Percentiles rank a stretch among this genome's conserved stretches.
phyloP scores from a whole-genome alignment of 2,888 invertebrate genomes.

The Tenthredo scrophulariae region DNA sequence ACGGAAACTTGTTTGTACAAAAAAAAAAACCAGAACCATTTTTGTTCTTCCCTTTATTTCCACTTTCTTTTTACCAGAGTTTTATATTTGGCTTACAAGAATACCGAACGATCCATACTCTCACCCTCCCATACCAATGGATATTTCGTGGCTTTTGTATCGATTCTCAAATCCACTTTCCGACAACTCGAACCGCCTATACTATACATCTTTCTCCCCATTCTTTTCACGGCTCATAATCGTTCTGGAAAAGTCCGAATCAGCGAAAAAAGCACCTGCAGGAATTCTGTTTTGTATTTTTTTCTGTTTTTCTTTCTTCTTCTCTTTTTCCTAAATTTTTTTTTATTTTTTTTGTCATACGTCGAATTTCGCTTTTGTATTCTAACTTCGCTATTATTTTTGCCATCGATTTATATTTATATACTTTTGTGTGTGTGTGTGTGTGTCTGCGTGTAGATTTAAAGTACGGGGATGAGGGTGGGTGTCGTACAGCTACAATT shows the following conservation, averaged over 20 bases:
- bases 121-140: slow-evolving; percentile 17
- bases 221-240: slow-evolving; percentile 27
- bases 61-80: not conserved
- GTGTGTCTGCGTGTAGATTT: not conserved
- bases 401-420: not conserved
- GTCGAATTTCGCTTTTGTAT: not conserved
- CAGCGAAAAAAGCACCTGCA: not conserved
- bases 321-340: not conserved
- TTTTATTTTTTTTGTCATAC: not conserved
- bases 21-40: not conserved
- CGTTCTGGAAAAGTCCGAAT: not conserved
- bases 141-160: slow-evolving; percentile 36
- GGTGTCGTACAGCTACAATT: slow-evolving; percentile 61
- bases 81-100: slow-evolving; percentile 42
- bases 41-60: not conserved
- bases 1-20: not conserved
- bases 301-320: too few species aligned
- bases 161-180: slow-evolving; percentile 48
- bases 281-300: not conserved
- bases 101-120: slow-evolving; percentile 38
- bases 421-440: not conserved
- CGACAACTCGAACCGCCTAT: slow-evolving; percentile 11
- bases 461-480: slow-evolving; percentile 42
- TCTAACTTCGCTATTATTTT: not conserved
- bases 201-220: slow-evolving; percentile 22